Conservation (phyloP, 2,113 vertebrate genomes). For the Pimephales promelas region DNA sequence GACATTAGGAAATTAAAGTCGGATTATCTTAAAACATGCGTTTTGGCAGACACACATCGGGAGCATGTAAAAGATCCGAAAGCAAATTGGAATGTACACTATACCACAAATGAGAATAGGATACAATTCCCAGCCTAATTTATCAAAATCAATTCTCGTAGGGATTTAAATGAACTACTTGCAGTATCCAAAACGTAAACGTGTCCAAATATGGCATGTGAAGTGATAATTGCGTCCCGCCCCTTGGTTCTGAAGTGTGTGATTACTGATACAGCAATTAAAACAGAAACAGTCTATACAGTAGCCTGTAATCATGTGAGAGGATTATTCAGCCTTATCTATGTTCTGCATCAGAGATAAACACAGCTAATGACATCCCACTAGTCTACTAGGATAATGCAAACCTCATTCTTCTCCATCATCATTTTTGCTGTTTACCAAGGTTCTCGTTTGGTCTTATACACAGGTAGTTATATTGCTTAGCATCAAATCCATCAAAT, state of each 20-base stretch:
- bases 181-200: neutral
- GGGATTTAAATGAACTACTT: neutral
- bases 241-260: conserved; percentile 31
- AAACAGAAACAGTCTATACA: conserved; percentile 38
- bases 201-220: conserved; percentile 30
- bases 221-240: conserved; percentile 24
- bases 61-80: neutral
- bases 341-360: conserved; percentile 50
- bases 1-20: neutral
- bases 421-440: neutral
- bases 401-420: conserved; percentile 24
- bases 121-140: neutral
- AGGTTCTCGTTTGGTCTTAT: neutral
- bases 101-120: neutral
- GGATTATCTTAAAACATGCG: neutral
- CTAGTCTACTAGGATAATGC: conserved; percentile 28
- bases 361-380: conserved; percentile 55
- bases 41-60: neutral
- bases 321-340: conserved; percentile 49
- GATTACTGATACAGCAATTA: conserved; percentile 43
- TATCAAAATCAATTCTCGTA: neutral
- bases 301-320: conserved; percentile 41
- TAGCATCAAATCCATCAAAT: neutral
- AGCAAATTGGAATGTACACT: neutral
- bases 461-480: neutral